Evolutionary conservation across 2,888 invertebrate genomes (phyloP).

Genomic region (Drosophila histrio): DNA sequence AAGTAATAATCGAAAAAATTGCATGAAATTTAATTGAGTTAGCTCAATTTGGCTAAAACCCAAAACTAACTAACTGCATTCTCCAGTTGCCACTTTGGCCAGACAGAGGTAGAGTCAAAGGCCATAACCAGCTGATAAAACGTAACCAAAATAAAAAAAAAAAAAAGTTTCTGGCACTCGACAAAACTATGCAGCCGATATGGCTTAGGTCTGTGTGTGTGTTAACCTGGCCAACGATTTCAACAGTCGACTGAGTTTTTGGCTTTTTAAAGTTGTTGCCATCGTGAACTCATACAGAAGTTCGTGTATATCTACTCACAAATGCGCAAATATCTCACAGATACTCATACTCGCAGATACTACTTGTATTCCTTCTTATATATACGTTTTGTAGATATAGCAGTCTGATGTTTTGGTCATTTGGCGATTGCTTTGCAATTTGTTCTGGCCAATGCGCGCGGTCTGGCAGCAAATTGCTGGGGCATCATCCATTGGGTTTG

Average conservation of each 20-base stretch:
- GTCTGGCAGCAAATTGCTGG: slow-evolving; percentile 71
- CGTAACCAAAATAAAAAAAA: slow-evolving; percentile 21
- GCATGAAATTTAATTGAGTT: slow-evolving; percentile 28
- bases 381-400: neutral
- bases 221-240: slow-evolving; percentile 39
- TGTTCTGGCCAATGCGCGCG: slow-evolving; percentile 58
- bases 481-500: slow-evolving; percentile 39
- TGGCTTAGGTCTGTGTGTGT: slow-evolving; percentile 14
- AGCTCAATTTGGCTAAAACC: slow-evolving; percentile 29
- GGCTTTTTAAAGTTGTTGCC: slow-evolving; percentile 32
- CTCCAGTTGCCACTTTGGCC: slow-evolving; percentile 7
- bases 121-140: slow-evolving; percentile 38
- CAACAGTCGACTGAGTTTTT: slow-evolving; percentile 42
- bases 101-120: slow-evolving; percentile 32
- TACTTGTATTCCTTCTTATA: neutral
- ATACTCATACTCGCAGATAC: slow-evolving; percentile 2
- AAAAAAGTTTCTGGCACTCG: slow-evolving; percentile 35
- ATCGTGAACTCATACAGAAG: slow-evolving; percentile 12
- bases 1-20: slow-evolving; percentile 34
- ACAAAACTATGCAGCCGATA: slow-evolving; percentile 37
- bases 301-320: neutral
- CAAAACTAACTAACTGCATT: slow-evolving; percentile 26
- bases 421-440: slow-evolving; percentile 71
- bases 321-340: slow-evolving; percentile 6
- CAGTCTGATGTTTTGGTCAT: slow-evolving; percentile 18